phyloP scores from a whole-genome alignment of 1,140 invertebrate species.

The Aleiodes sp. region DNA sequence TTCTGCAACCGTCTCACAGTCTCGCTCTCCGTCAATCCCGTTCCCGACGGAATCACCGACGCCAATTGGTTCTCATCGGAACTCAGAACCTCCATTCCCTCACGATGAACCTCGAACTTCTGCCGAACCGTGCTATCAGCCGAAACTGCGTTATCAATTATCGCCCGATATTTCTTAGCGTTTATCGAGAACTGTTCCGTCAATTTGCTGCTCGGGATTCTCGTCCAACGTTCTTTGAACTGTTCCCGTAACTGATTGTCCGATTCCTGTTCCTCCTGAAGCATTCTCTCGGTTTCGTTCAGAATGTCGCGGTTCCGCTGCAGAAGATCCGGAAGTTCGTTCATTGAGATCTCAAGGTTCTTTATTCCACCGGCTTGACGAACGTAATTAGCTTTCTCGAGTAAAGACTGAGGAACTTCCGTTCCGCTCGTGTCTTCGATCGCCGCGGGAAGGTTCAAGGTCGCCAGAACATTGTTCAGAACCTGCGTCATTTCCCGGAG shows the following conservation, averaged over 20 bases:
- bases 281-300: slow-evolving; percentile 88
- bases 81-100: slow-evolving; percentile 86
- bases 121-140: slow-evolving; percentile 76
- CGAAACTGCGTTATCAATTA: slow-evolving; percentile 89
- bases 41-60: slow-evolving; percentile 72
- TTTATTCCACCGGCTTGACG: slow-evolving; percentile 75
- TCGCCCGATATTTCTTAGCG: slow-evolving; percentile 88
- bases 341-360: slow-evolving; percentile 70
- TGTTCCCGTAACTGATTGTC: slow-evolving; percentile 89
- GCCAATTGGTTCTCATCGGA: slow-evolving; percentile 74
- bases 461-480: slow-evolving; percentile 91
- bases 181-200: slow-evolving; percentile 90
- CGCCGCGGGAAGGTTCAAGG: slow-evolving; percentile 96
- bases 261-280: slow-evolving; percentile 91
- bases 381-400: slow-evolving; percentile 84
- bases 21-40: slow-evolving; percentile 68
- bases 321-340: slow-evolving; percentile 89
- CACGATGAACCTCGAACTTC: slow-evolving; percentile 84
- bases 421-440: slow-evolving; percentile 86
- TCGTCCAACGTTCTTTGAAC: slow-evolving; percentile 91
- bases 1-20: slow-evolving; percentile 75
- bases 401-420: slow-evolving; percentile 85
- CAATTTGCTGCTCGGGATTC: slow-evolving; percentile 87
- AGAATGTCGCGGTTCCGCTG: slow-evolving; percentile 95
- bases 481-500: slow-evolving; percentile 90